Percentiles rank a stretch among this genome's conserved stretches.
Conservation (phyloP, 2,113 vertebrate genomes). For the Albula goreensis region DNA sequence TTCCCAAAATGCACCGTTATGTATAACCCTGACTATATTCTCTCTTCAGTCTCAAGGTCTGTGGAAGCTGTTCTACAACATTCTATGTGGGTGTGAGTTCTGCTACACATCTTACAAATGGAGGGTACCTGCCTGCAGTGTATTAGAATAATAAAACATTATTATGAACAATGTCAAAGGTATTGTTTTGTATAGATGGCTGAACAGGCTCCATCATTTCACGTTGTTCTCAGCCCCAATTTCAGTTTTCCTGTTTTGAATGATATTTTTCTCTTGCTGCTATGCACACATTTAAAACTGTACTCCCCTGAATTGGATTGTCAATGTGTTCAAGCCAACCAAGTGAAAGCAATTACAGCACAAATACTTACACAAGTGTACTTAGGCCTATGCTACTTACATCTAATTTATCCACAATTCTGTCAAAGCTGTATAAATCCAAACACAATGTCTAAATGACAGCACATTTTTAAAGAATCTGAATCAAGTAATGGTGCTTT, state of each 20-base stretch:
- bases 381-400: conserved; percentile 55
- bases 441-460: conserved; percentile 32
- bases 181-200: not conserved
- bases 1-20: not conserved
- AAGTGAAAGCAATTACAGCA: conserved; percentile 68
- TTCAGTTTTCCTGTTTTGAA: not conserved
- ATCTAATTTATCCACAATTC: conserved; percentile 57
- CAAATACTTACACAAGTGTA: conserved; percentile 61
- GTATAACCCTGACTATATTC: too few relatives aligned
- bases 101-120: not conserved
- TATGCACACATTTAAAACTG: conserved; percentile 39
- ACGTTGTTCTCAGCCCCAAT: not conserved
- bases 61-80: not conserved
- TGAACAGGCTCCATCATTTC: not conserved
- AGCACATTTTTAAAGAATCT: conserved; percentile 27
- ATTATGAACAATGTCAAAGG: not conserved
- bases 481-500: not conserved
- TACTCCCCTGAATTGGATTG: conserved; percentile 59
- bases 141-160: not conserved
- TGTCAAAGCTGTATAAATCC: conserved; percentile 55
- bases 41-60: not conserved
- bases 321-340: conserved; percentile 57
- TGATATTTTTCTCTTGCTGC: not conserved
- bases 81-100: not conserved
- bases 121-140: not conserved